A percentile compares a stretch with the other conserved stretches of the same genome.
Evolutionary conservation across 1,140 invertebrate genomes (phyloP).

Genomic region (Goniozus legneri): DNA sequence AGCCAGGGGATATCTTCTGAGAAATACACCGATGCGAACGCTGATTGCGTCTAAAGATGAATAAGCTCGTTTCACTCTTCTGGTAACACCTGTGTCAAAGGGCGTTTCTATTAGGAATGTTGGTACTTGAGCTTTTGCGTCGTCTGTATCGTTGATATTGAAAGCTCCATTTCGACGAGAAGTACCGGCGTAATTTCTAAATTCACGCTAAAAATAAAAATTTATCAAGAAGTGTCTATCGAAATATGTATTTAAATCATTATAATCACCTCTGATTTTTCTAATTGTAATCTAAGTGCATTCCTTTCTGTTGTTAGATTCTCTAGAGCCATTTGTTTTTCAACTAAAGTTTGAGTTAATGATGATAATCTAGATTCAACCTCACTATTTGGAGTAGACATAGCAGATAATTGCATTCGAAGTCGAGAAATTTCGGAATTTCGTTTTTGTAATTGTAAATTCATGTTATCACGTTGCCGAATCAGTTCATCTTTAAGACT

Average conservation of each 20-base stretch:
- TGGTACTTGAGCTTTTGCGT: conserved; percentile 68
- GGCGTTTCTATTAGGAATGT: conserved; percentile 72
- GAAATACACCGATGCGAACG: conserved; percentile 73
- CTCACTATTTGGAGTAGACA: conserved; percentile 58
- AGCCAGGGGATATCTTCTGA: conserved; percentile 76
- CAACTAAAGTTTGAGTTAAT: conserved; percentile 75
- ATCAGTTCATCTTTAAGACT: conserved; percentile 60
- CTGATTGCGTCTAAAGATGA: conserved; percentile 73
- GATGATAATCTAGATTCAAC: conserved; percentile 66
- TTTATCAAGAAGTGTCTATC: not conserved
- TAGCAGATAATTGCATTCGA: conserved; percentile 57
- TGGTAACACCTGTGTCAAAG: conserved; percentile 72
- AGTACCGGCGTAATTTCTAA: conserved; percentile 45
- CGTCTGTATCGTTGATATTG: conserved; percentile 65
- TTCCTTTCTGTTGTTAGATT: conserved; percentile 75
- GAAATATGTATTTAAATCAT: not conserved
- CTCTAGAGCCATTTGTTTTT: conserved; percentile 77
- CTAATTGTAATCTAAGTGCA: conserved; percentile 73
- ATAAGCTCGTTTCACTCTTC: conserved; percentile 77
- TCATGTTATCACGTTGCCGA: conserved; percentile 54
- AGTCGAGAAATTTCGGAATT: conserved; percentile 63
- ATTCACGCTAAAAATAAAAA: conserved; percentile 48
- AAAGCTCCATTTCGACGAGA: conserved; percentile 42
- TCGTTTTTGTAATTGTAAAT: conserved; percentile 57
- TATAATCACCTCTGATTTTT: conserved; percentile 66